These are phyloP conservation scores for Rhyacichthys aspro DNA, from an alignment of 2,797 vertebrate genomes.

Conservation along the genomic window DNA sequence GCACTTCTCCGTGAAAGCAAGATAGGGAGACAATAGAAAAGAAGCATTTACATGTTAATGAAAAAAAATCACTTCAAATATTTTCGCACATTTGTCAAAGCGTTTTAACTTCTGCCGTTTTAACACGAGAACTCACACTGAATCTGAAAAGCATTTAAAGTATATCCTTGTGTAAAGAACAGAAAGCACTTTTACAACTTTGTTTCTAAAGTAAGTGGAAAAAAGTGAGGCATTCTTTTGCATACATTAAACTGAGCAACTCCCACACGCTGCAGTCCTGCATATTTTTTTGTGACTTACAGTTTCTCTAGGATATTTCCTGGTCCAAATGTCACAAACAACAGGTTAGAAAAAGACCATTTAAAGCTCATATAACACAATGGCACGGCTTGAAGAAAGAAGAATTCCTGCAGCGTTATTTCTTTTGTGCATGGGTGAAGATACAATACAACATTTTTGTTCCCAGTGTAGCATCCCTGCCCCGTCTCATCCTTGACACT, in stretches of 20 bases:
- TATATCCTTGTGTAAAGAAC: too few relatives aligned
- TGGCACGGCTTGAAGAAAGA: too few relatives aligned
- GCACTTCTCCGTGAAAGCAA: background rate
- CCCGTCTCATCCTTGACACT: too few relatives aligned
- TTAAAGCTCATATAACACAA: too few relatives aligned
- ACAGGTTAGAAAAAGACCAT: too few relatives aligned
- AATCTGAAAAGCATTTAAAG: too few relatives aligned
- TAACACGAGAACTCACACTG: background rate
- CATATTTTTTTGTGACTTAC: background rate
- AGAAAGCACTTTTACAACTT: too few relatives aligned
- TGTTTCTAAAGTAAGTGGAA: background rate
- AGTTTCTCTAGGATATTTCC: background rate
- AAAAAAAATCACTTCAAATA: background rate
- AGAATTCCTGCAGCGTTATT: too few relatives aligned
- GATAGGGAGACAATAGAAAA: background rate
- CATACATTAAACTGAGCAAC: background rate
- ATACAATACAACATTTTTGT: too few relatives aligned
- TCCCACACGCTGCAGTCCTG: background rate
- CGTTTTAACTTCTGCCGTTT: background rate
- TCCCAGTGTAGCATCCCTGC: too few relatives aligned
- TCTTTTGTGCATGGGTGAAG: too few relatives aligned
- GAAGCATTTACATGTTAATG: background rate
- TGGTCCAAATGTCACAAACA: background rate
- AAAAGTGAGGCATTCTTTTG: background rate
- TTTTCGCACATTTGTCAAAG: background rate